Conservation (phyloP, 35 echinoderm and acorn worm species). For the Heliocidaris tuberculata region DNA sequence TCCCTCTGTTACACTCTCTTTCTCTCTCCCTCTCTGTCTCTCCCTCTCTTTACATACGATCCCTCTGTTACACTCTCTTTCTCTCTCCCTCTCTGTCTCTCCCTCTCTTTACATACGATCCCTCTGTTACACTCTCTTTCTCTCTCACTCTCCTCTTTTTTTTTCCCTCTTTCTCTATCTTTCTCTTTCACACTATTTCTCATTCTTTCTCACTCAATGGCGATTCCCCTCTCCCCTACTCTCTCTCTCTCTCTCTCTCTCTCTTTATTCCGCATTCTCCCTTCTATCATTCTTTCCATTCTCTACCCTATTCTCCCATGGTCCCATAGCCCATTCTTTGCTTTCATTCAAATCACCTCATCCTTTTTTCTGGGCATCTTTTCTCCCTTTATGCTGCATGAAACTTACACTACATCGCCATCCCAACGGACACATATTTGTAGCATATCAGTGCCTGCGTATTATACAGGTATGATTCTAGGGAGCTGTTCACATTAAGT, state of each 20-base stretch:
- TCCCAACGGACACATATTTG: background rate
- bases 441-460: background rate
- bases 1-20: no score
- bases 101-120: no score
- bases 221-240: background rate
- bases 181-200: background rate
- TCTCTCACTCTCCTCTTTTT: no score
- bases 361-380: slow-evolving; percentile 4
- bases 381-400: background rate
- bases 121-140: no score
- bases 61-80: background rate
- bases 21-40: no score
- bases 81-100: background rate
- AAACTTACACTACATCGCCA: background rate
- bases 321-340: background rate
- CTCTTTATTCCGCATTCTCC: no score
- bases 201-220: background rate
- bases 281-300: no score
- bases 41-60: background rate
- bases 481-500: background rate
- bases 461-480: slow-evolving; percentile 11
- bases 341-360: slow-evolving; percentile 17
- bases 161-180: background rate
- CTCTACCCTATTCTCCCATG: no score
- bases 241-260: no score